Base-by-base conservation (phyloP, 2,888 invertebrate genomes). In the Ephialtes manifestator region DNA sequence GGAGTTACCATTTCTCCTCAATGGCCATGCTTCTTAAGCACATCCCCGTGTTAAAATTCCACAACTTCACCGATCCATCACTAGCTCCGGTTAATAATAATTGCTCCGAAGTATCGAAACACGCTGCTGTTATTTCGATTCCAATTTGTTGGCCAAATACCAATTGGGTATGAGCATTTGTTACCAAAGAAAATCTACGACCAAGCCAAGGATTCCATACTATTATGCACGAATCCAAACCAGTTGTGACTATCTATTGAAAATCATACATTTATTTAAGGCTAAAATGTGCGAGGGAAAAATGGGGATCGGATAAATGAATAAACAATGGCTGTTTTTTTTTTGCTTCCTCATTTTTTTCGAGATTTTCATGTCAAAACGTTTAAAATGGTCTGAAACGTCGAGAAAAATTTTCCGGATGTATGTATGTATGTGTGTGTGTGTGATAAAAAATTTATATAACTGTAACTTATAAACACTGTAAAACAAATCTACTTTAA, bases 41-140 rank as follows among this genome's bases (percentile, higher is more conserved):
- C 8, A 96, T 95, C 0, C 97, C 97, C 31, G 97, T 97, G 91
- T 97, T 97, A 91, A 97, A 98, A 93, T 97, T 97, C 98, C 98
- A 98, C 46, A 97, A 95, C 95, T 97, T 97, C 8, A 98, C 94
- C 0, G 96, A 95, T 13, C 98, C 98, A 92, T 97, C 96, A 72
- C 96, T 95, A 0, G 97, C 97, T 1, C 97, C 98, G 0, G 97
- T 97, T 80, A 97, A 93, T 39, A 98, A 94, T 81, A 97, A 95
- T 91, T 97, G 97, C 88, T 95, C 94, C 28, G 96, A 96, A 0
- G 96, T 96, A 94, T 98, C 97, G 93, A 97, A 97, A 89, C 96
- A 96, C 35, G 96, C 97, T 4, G 97, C 96, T 0, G 97, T 97
- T 87, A 97, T 97, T 94, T 97, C 97, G 67, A 97, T 95, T 0